phyloP scores from a whole-genome alignment of 2,113 vertebrate genomes.

The Psophia crepitans region DNA sequence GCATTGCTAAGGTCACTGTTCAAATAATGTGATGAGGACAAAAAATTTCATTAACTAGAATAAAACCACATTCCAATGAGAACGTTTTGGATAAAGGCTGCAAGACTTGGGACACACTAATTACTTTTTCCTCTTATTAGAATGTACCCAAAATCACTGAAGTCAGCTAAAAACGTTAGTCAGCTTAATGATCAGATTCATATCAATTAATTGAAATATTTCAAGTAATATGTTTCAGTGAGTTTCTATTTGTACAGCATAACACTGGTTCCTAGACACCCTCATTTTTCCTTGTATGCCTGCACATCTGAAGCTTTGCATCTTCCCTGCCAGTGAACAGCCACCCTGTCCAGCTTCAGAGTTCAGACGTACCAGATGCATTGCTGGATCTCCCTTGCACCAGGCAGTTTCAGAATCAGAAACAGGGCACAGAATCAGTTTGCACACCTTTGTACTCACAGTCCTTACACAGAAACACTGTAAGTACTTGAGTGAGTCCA shows the following conservation, averaged over 20 bases:
- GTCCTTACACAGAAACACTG: neutral
- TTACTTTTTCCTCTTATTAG: neutral
- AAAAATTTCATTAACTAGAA: neutral
- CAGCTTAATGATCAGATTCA: neutral
- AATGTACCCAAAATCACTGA: neutral
- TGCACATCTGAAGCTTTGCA: neutral
- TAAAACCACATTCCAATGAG: neutral
- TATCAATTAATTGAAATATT: constrained; percentile 47
- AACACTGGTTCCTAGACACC: neutral
- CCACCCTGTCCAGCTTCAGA: neutral
- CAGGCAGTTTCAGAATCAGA: neutral
- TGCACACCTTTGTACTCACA: neutral
- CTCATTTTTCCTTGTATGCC: neutral
- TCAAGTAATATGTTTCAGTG: neutral
- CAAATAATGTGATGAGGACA: neutral
- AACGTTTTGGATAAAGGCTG: neutral
- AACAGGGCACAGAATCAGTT: neutral
- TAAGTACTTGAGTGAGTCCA: neutral
- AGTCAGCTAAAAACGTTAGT: neutral
- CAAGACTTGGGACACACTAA: neutral
- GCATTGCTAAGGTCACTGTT: neutral
- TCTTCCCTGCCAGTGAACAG: neutral
- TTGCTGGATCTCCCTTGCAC: neutral
- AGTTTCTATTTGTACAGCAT: neutral
- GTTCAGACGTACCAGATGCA: neutral